Percentiles rank a stretch among this genome's conserved stretches.
Evolutionary conservation across 1,140 invertebrate genomes (phyloP).

Genomic region (Proctacanthus coquilletti): DNA sequence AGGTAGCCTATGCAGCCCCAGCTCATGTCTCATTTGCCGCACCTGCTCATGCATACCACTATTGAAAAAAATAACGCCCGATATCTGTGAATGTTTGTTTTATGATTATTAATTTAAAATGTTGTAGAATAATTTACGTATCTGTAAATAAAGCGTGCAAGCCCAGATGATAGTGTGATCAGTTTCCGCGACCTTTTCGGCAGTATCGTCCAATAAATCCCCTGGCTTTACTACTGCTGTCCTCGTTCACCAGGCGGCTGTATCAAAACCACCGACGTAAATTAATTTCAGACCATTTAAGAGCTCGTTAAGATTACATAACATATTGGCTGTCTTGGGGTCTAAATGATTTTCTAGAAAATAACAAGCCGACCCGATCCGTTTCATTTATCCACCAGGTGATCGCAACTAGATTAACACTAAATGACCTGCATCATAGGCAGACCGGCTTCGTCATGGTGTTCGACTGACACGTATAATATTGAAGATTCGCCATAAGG

Average conservation of each 20-base stretch:
- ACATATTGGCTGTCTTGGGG: too few relatives aligned
- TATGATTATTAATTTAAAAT: too few relatives aligned
- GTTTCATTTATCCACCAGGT: neutral
- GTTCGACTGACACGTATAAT: neutral
- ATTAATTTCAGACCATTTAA: too few relatives aligned
- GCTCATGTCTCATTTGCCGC: conserved; percentile 7
- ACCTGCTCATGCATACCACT: conserved; percentile 4
- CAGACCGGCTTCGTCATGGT: neutral
- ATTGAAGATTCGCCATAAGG: neutral
- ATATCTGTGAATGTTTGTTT: too few relatives aligned
- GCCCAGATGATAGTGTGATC: neutral
- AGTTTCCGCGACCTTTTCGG: neutral
- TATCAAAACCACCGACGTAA: too few relatives aligned
- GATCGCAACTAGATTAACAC: neutral
- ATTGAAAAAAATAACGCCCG: conserved; percentile 4
- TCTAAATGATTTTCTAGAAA: too few relatives aligned
- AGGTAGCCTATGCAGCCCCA: conserved; percentile 10
- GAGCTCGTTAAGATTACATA: too few relatives aligned
- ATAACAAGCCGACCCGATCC: neutral
- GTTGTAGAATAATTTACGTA: too few relatives aligned
- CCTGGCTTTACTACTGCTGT: too few relatives aligned
- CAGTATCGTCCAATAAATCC: neutral
- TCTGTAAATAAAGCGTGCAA: neutral
- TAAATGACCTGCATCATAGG: neutral
- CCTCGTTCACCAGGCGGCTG: too few relatives aligned